Base-by-base conservation (phyloP, 1,140 invertebrate genomes). In the Drosophila pandora region DNA sequence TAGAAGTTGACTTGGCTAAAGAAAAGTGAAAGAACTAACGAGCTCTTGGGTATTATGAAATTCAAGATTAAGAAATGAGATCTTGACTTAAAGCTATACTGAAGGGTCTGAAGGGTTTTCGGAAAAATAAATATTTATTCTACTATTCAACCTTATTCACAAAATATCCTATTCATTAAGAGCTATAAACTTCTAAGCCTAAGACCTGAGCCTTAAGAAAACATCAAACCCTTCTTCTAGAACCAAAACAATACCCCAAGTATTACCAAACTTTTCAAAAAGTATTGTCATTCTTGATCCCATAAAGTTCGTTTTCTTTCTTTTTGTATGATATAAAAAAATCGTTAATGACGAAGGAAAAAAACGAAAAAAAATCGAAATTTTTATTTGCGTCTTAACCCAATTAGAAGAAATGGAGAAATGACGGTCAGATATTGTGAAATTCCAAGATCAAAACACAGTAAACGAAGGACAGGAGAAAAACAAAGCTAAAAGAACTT, bases 1-100 rank as follows among this genome's bases (percentile, higher is more conserved):
- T 80, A 71, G 76, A 84, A 48, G 71, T 34, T 58, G 53, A 32
- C 22, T 30, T 37, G 37, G 45, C 32, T 57, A 61, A 83, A 87
- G 52, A 87, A 77, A 87, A 85, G 82, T 81, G 78, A 74, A 77
- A 87, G 64, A 81, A 67, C 63, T 62, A 49, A 47, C 41, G 8
- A 17, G 25, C 6, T 17, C 17, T 47, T 28, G 48, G 32, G 13
- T 22, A 55, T 28, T 10, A 17, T 23, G 8, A 12, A 10, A 32
- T 25, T 7, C 2, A 7, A 13, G 1, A 10, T 12, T 5, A 8
- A 3, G 0, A 21, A 49, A 28, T 2, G 17, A 1, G 6, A 23
- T 12, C 12, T 12, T 2, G 13, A 43, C 7, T 8, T 43, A 10
- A 13, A 13, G n/a, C 6, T 10, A 37, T 5, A 3, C 6, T 28